phyloP scores from a whole-genome alignment of 2,888 invertebrate species.

The Strigamia transsilvanica region DNA sequence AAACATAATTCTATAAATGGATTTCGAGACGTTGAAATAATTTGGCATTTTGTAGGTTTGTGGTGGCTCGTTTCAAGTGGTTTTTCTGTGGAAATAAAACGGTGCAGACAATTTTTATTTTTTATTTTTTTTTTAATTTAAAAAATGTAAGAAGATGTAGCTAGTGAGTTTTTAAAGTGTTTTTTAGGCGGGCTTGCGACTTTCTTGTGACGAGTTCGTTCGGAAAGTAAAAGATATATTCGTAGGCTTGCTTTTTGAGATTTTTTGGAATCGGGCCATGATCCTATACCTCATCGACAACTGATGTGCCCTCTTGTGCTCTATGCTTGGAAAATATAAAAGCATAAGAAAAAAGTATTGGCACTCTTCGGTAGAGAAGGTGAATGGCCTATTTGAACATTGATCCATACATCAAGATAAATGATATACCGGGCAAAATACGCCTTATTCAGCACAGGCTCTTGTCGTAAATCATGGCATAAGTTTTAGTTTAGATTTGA shows the following conservation, averaged over 20 bases:
- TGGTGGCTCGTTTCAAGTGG: neutral
- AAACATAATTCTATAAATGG: constrained; percentile 15
- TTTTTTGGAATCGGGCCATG: constrained; percentile 45
- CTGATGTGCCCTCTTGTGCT: constrained; percentile 49
- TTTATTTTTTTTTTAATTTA: constrained; percentile 5
- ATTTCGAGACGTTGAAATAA: neutral
- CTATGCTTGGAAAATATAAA: constrained; percentile 47
- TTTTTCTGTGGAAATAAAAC: neutral
- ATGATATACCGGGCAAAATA: constrained; percentile 45
- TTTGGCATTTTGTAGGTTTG: neutral
- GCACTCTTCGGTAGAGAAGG: constrained; percentile 45
- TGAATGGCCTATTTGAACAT: constrained; percentile 47
- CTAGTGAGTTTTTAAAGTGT: neutral
- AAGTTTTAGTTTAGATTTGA: constrained; percentile 40
- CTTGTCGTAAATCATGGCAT: constrained; percentile 43
- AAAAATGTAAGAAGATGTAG: constrained; percentile 15
- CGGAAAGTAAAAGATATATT: constrained; percentile 37
- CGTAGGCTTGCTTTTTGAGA: constrained; percentile 23
- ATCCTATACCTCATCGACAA: constrained; percentile 49
- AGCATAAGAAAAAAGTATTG: constrained; percentile 47
- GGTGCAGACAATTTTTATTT: neutral
- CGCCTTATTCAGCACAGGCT: constrained; percentile 42
- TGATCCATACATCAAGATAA: constrained; percentile 45
- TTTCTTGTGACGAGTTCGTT: neutral
- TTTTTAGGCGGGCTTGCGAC: neutral